phyloP scores from a whole-genome alignment of 2,888 invertebrate genomes.

The Trachelus stipa region DNA sequence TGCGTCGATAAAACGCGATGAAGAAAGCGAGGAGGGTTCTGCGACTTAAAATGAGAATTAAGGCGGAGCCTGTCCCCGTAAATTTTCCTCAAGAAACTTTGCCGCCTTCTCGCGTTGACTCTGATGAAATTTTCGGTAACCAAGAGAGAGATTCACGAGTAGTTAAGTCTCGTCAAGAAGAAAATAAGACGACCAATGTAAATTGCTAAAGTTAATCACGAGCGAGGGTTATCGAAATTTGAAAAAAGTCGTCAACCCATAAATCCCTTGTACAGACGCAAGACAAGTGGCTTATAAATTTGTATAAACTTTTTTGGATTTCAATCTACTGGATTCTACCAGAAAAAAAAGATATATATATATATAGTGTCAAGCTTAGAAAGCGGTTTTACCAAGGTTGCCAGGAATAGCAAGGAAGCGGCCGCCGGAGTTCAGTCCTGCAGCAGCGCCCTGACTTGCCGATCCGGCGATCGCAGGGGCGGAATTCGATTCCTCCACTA shows the following conservation, averaged over 20 bases:
- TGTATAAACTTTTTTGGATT: not conserved
- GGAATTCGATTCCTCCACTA: conserved; percentile 65
- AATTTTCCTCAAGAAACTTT: not conserved
- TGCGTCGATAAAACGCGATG: not conserved
- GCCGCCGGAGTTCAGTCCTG: conserved; percentile 62
- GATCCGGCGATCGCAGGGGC: conserved; percentile 60
- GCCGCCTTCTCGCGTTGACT: not conserved
- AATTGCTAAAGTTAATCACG: not conserved
- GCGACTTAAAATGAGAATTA: not conserved
- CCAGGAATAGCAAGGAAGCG: conserved; percentile 79
- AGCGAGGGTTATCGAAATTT: not conserved
- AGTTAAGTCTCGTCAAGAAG: not conserved
- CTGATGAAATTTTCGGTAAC: not conserved
- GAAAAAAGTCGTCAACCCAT: not conserved
- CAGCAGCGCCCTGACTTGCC: conserved; percentile 46
- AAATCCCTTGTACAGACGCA: not conserved
- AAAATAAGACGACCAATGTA: not conserved
- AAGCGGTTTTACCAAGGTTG: conserved; percentile 53
- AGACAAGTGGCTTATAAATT: not conserved
- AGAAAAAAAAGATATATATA: not conserved
- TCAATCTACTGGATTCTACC: not conserved
- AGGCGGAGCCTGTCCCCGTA: not conserved
- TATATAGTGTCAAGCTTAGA: conserved; percentile 30
- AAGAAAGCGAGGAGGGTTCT: not conserved
- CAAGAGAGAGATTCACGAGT: not conserved